Percentiles rank a stretch among this genome's conserved stretches.
Conservation (phyloP, 2,113 vertebrate species). For the Ariopsis seemanni region DNA sequence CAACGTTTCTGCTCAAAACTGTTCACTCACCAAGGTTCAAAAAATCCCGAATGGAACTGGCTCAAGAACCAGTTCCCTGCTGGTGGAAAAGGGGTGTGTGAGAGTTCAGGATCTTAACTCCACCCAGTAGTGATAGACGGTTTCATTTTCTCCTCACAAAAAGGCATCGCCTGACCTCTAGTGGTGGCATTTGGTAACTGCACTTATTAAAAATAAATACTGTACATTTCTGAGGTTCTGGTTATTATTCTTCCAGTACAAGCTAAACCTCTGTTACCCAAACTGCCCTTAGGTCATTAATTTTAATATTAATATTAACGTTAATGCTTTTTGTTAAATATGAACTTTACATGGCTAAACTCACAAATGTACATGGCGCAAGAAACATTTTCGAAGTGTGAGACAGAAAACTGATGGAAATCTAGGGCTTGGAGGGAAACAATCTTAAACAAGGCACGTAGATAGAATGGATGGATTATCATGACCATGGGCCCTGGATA, state of each 20-base stretch:
- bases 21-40: too few species aligned
- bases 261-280: not conserved
- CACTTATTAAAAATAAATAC: not conserved
- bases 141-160: slow-evolving; percentile 7
- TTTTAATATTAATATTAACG: not conserved
- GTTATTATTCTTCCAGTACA: not conserved
- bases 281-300: not conserved
- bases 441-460: too few species aligned
- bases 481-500: too few species aligned
- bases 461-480: too few species aligned
- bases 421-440: too few species aligned
- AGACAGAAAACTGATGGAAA: not conserved
- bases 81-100: not conserved
- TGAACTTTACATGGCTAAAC: not conserved
- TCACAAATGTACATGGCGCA: not conserved
- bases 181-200: slow-evolving; percentile 25
- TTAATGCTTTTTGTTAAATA: not conserved
- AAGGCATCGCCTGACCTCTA: slow-evolving; percentile 54
- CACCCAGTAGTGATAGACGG: slow-evolving; percentile 43
- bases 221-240: not conserved
- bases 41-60: too few species aligned
- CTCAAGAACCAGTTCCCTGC: too few species aligned
- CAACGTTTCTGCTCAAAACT: too few species aligned
- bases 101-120: not conserved
- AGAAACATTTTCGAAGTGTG: not conserved